phyloP scores from a whole-genome alignment of 2,888 invertebrate genomes.

The Iphiclides podalirius region DNA sequence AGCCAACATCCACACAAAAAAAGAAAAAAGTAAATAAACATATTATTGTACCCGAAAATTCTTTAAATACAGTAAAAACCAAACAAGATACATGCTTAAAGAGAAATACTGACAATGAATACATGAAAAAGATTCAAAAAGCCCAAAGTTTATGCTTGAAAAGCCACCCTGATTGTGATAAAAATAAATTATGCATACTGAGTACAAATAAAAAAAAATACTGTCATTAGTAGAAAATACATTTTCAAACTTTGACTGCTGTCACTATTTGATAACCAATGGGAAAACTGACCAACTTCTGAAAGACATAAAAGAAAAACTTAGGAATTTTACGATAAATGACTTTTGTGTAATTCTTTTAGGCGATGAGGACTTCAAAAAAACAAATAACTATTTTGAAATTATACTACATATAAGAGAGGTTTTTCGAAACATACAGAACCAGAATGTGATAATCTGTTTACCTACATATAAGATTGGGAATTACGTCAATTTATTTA shows the following conservation, averaged over 20 bases:
- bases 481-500: background rate
- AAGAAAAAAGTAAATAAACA: no score
- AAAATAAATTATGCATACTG: background rate
- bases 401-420: background rate
- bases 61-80: no score
- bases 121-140: no score
- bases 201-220: background rate
- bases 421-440: background rate
- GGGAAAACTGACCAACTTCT: background rate
- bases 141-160: no score
- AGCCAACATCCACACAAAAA: no score
- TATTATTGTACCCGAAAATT: no score
- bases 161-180: background rate
- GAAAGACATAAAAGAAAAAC: background rate
- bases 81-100: no score
- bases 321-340: background rate
- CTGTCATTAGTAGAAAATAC: background rate
- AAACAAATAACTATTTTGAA: background rate
- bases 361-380: background rate
- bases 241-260: background rate
- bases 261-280: background rate
- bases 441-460: background rate
- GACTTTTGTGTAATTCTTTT: background rate
- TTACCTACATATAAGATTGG: background rate
- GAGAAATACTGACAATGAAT: no score